A percentile compares a stretch with the other conserved stretches of the same genome.
Evolutionary conservation across 2,888 invertebrate species (phyloP).

Genomic region (Heliconius charithonia): DNA sequence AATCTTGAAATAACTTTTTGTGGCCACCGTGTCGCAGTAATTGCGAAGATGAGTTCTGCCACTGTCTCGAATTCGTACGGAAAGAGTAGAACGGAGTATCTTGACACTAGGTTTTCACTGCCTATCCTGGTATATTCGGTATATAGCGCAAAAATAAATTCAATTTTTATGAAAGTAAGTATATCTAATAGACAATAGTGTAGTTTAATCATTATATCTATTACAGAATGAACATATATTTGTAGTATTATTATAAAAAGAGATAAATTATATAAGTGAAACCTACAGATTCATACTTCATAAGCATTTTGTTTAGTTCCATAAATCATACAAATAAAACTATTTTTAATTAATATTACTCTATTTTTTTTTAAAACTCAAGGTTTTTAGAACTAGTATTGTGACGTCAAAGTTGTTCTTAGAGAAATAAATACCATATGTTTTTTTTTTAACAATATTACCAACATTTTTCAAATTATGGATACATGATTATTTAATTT

Average conservation of each 20-base stretch:
- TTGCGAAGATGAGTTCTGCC: no score
- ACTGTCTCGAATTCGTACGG: background rate
- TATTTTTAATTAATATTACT: no score
- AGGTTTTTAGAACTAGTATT: background rate
- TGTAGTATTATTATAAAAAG: no score
- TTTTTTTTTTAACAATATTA: conserved; percentile 21
- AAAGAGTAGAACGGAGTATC: background rate
- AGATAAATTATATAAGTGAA: no score
- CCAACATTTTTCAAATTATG: conserved; percentile 25
- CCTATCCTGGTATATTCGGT: background rate
- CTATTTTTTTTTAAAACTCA: no score
- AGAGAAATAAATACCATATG: conserved; percentile 17
- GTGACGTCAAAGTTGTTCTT: conserved; percentile 1
- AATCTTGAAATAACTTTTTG: background rate
- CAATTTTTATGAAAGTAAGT: background rate
- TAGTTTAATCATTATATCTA: no score
- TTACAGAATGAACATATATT: no score
- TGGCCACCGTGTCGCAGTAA: background rate
- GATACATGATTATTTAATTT: no score
- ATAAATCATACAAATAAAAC: no score
- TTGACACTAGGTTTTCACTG: background rate
- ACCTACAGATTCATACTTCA: no score
- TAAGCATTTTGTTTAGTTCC: no score
- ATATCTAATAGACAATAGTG: background rate
- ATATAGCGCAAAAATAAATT: background rate